Evolutionary conservation across 1,140 invertebrate species (phyloP), one percentile per base, ranked within the genome.

Genomic region (Drosophila setifemur): DNA sequence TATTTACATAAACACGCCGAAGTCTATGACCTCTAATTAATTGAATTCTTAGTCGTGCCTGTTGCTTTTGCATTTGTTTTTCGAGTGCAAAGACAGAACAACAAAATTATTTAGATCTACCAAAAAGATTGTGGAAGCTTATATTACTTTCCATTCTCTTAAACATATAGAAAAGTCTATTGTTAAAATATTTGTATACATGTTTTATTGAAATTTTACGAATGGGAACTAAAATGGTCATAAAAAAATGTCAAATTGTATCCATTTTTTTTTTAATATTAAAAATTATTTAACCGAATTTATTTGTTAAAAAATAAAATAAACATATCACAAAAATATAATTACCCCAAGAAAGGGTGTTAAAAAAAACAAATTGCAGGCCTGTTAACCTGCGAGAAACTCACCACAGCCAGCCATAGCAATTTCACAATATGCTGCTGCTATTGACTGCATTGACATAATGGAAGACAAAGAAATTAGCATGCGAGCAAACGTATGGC

Each of bases 371-470:
- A 53, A 68, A 76, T 57, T 82, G 54, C 47, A 70, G 53, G 49
- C 52, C 39, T 83, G 78, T 77, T 79, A 85, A 72, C 47, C 66
- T 60, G 54, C 45, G 25, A 31, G 37, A 79, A 85, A 85, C 26
- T 71, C 79, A 85, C 79, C 79, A 83, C 73, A 19, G 21, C 35
- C 11, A 43, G 33, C 11, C 7, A 39, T 37, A 37, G 26, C 28
- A 45, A 79, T 72, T 72, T 74, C 57, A 66, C 49, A 74, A 72
- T 63, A 50, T 57, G 58, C 53, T 26, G 49, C 35, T 42, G 69
- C 53, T 48, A 39, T 42, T 58, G 43, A 63, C 37, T 11, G 52
- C 6, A 33, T 21, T 63, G 39, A 9, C 31, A 29, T 60, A 49
- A 44, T 54, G 43, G 11, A 55, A 63, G 23, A 40, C 54, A 61